Conservation (phyloP, 2,888 invertebrate species). For the Papilio elwesi region DNA sequence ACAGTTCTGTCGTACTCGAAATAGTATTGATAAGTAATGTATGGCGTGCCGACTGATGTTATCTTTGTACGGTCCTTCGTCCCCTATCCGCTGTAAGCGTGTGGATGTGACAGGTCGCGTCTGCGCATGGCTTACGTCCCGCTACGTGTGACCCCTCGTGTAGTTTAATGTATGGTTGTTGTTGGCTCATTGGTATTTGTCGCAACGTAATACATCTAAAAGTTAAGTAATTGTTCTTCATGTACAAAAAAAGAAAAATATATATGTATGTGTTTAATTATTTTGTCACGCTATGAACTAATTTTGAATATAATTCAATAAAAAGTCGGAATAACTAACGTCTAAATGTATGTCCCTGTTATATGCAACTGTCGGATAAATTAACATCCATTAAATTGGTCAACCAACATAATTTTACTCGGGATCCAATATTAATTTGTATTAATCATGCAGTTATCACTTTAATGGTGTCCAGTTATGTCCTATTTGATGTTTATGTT, state of each 20-base stretch:
- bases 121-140: constrained; percentile 36
- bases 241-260: neutral
- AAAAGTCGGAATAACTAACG: neutral
- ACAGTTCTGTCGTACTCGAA: constrained; percentile 34
- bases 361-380: neutral
- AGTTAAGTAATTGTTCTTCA: constrained; percentile 2
- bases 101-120: constrained; percentile 19
- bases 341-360: neutral
- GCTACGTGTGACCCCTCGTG: constrained; percentile 25
- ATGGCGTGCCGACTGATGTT: constrained; percentile 21
- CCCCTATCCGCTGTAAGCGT: constrained; percentile 1
- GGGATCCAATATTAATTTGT: neutral
- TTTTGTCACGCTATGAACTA: neutral
- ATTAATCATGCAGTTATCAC: neutral
- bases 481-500: neutral
- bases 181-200: neutral
- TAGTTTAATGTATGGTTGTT: constrained; percentile 15
- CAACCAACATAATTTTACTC: neutral
- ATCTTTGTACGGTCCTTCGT: constrained; percentile 6
- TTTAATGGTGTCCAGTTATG: neutral
- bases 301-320: neutral
- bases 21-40: constrained; percentile 20
- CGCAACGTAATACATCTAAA: neutral
- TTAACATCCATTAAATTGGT: neutral
- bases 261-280: neutral